phyloP scores from a whole-genome alignment of 2,888 invertebrate species.

The Acanthosepion pharaonis region DNA sequence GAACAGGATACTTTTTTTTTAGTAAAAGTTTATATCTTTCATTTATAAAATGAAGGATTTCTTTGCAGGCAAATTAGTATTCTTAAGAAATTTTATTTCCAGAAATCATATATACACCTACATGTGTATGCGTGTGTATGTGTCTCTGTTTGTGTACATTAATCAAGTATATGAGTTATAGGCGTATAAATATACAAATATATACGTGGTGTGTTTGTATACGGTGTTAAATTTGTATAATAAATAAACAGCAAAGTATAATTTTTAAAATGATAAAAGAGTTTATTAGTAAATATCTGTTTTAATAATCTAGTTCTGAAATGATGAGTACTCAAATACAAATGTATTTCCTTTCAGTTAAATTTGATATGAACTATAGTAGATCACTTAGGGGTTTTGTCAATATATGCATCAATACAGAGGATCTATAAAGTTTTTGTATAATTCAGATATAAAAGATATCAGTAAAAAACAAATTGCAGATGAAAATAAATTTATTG shows the following conservation, averaged over 20 bases:
- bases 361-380: no score
- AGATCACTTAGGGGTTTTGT: no score
- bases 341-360: no score
- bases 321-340: no score
- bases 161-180: background rate
- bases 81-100: background rate
- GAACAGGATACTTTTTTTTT: background rate
- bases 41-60: background rate
- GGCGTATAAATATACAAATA: background rate
- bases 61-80: background rate
- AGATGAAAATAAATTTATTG: no score
- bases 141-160: background rate
- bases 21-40: background rate
- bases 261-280: no score
- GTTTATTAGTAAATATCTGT: no score
- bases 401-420: background rate
- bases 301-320: no score
- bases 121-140: background rate
- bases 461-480: no score
- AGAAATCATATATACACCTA: background rate
- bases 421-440: background rate
- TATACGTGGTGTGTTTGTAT: background rate
- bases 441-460: no score
- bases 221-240: background rate
- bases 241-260: no score